Base-by-base conservation (phyloP, 2,888 invertebrate species). In the Eledona agricola region DNA sequence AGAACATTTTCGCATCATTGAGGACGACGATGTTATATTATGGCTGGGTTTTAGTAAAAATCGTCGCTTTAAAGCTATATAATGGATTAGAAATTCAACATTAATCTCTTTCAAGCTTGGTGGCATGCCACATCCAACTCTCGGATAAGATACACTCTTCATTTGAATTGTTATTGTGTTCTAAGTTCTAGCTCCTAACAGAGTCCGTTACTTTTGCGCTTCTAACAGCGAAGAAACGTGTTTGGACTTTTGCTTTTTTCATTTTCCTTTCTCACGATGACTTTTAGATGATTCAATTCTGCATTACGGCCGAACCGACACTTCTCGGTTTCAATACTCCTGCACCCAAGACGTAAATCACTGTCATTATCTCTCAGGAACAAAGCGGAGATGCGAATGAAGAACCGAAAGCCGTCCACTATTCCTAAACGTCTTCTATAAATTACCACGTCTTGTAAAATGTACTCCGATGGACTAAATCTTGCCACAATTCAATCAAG, bases 251-350 rank as follows among this genome's bases (percentile, higher is more conserved):
- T 47, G 47, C 46, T 53, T 53, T 53, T 53, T 53, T 46, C 38
- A 47, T 53, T 53, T 53, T 53, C 46, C 52, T 46, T 53, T 53
- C 46, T 26, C 52, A 53, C 40, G 46, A 46, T 51, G 20, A 6
- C 42, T 42, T 32, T 42, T 28, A 25, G 28, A 43, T 29, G 20
- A 52, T 46, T 52, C 31, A 37, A 46, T 52, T 52, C 32, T 12
- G 4, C 10, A 16, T 26, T 20, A 15, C 17, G 11, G 6, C 26
- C 5, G n/a, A n/a, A n/a, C n/a, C n/a, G n/a, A n/a, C n/a, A n/a
- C n/a, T 26, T 26, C 4, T 12, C 11, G 11, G 5, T 6, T 2
- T 26, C 12, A 26, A 10, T 6, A 4, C 6, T 23, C 23, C 3
- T n/a, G 3, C 6, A 23, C 23, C n/a, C n/a, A n/a, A n/a, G n/a